Percentiles rank a stretch among this genome's conserved stretches.
phyloP scores from a whole-genome alignment of 64 coral and sea anemone species.

The Montipora foliosa region DNA sequence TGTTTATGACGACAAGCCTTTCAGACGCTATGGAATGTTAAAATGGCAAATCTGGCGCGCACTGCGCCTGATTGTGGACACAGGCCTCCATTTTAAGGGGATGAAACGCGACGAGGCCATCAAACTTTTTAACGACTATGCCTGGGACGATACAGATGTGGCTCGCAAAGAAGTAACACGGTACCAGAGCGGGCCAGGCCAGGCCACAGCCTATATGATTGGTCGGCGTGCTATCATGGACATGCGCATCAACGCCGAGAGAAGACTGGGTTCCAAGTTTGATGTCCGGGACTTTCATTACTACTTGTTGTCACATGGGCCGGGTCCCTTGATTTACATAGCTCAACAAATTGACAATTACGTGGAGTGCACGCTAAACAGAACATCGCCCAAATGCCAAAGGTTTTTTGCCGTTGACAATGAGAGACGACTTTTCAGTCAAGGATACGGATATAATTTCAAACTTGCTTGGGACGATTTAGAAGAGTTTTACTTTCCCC shows the following conservation, averaged over 20 bases:
- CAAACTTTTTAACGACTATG: conserved; percentile 51
- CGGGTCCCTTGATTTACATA: conserved; percentile 50
- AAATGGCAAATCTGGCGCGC: conserved; percentile 88
- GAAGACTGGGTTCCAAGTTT: conserved; percentile 54
- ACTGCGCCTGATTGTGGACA: conserved; percentile 70
- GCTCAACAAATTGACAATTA: conserved; percentile 54
- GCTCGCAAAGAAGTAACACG: conserved; percentile 75
- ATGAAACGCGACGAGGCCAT: conserved; percentile 70
- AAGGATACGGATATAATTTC: conserved; percentile 3
- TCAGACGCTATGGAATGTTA: conserved; percentile 66
- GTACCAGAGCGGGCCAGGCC: conserved; percentile 73
- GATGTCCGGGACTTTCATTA: conserved; percentile 72
- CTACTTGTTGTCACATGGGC: conserved; percentile 55
- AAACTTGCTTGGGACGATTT: conserved; percentile 10
- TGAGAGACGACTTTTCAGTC: not conserved
- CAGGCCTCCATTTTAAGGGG: conserved; percentile 71
- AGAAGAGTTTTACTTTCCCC: conserved; percentile 28
- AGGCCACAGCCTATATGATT: conserved; percentile 78
- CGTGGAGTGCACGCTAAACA: conserved; percentile 45
- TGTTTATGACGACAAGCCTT: conserved; percentile 20
- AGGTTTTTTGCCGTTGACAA: not conserved
- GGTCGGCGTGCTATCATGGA: conserved; percentile 66
- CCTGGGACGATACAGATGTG: conserved; percentile 79
- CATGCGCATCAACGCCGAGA: conserved; percentile 48
- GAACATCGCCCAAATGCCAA: conserved; percentile 14